These are phyloP conservation scores for Leptopilina clavipes DNA, from an alignment of 1,140 invertebrate species.

Conservation along the genomic window DNA sequence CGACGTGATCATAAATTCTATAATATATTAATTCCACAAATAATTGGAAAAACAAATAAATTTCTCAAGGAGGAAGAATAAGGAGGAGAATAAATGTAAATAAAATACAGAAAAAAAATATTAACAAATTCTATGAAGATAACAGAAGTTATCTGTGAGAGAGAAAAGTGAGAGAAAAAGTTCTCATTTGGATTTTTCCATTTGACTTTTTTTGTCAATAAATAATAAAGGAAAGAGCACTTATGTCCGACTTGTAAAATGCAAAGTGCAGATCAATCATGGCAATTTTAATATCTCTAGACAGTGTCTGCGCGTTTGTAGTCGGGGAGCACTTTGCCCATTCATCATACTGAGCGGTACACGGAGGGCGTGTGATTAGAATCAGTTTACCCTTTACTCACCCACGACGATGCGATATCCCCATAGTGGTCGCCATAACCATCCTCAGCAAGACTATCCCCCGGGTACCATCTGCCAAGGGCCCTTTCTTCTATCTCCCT, in stretches of 20 bases:
- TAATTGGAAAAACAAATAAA: not conserved
- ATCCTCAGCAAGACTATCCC: conserved; percentile 21
- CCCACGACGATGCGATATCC: conserved; percentile 20
- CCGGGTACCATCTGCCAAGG: conserved; percentile 33
- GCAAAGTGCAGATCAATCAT: conserved; percentile 31
- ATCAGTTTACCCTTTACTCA: conserved; percentile 33
- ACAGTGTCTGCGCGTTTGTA: conserved; percentile 28
- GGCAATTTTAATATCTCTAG: conserved; percentile 33
- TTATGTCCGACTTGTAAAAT: conserved; percentile 7
- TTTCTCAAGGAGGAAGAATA: too few relatives aligned
- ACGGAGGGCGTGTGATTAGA: conserved; percentile 31
- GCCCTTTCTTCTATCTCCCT: conserved; percentile 33
- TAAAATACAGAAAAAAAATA: too few relatives aligned
- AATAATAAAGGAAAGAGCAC: conserved; percentile 6
- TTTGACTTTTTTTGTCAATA: not conserved
- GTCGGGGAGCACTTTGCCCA: conserved; percentile 28
- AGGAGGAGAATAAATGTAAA: too few relatives aligned
- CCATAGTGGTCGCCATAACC: conserved; percentile 31
- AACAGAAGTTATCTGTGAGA: too few relatives aligned
- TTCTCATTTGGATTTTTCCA: not conserved
- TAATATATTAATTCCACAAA: not conserved
- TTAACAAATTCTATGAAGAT: too few relatives aligned
- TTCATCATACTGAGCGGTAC: conserved; percentile 27
- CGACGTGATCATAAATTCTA: not conserved
- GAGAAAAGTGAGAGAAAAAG: too few relatives aligned